Evolutionary conservation across 2,888 invertebrate genomes (phyloP), one percentile per base, ranked within the genome.

Genomic region (Drosophila melanosoma): DNA sequence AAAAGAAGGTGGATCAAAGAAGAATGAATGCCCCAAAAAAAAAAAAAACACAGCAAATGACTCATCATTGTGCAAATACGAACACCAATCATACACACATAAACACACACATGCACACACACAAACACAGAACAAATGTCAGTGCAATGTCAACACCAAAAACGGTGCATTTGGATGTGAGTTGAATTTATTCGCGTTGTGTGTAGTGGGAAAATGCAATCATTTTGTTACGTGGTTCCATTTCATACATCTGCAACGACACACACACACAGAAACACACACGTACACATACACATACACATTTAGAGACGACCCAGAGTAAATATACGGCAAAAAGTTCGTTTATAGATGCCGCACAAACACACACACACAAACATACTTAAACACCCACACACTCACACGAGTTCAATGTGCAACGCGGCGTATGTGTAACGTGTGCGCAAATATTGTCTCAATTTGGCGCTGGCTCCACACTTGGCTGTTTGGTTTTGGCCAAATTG

Each of bases 381-480:
- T 11, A 35, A 20, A 32, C 49, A 58, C 48, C 33, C 17, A 48
- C 17, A 36, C 8, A 42, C 20, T 15, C 7, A 40, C 11, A 38
- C 57, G 40, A 32, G 52, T 45, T 59, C 54, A 61, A 67, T 60
- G 80, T 76, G 79, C 86, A 86, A 76, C 83, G 76, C 69, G 83
- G 81, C 83, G 87, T 83, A 83, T 84, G 79, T 87, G 87, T 80
- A 83, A 86, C 87, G 79, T 79, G 83, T 87, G 82, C 68, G 81
- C 85, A 84, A 85, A 85, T 87, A 85, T 85, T 85, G 84, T 85
- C 87, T 85, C 85, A 87, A 87, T 85, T 85, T 85, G 87, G 79
- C 69, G 83, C 82, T 76, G 67, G 72, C 68, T 66, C 72, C 73
- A 72, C 82, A 80, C 80, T 78, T 80, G 82, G 72, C 66, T 82